Evolutionary conservation across 2,113 vertebrate genomes (phyloP).

Genomic region (Nesoenas mayeri): DNA sequence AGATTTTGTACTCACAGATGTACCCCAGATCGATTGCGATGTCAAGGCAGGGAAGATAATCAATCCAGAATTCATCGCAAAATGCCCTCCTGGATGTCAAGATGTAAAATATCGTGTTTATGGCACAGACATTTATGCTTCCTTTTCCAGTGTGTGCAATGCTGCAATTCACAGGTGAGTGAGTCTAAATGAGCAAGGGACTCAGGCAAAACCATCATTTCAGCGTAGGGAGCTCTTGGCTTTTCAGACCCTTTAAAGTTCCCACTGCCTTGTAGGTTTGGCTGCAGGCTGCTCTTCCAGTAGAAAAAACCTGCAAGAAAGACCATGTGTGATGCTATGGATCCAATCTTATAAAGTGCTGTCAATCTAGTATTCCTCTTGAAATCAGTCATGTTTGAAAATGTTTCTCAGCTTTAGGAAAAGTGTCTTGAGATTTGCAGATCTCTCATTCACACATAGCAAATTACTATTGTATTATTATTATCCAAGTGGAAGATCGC

Average conservation of each 20-base stretch:
- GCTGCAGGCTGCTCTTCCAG: background rate
- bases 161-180: constrained; percentile 94
- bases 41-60: constrained; percentile 91
- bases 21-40: constrained; percentile 90
- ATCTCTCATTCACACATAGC: background rate
- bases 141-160: constrained; percentile 94
- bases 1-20: constrained; percentile 76
- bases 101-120: constrained; percentile 90
- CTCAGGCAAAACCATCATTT: background rate
- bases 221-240: background rate
- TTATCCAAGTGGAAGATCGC: background rate
- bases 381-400: background rate
- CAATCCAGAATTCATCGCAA: constrained; percentile 92
- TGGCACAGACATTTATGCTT: constrained; percentile 90
- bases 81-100: constrained; percentile 89
- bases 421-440: background rate
- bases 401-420: background rate
- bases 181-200: background rate
- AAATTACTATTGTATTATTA: background rate
- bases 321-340: background rate
- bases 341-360: background rate
- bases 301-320: background rate
- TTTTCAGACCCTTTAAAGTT: background rate
- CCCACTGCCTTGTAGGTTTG: background rate
- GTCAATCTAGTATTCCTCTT: background rate